Evolutionary conservation across 2,797 vertebrate species (phyloP).

Genomic region (Tachyglossus aculeatus): DNA sequence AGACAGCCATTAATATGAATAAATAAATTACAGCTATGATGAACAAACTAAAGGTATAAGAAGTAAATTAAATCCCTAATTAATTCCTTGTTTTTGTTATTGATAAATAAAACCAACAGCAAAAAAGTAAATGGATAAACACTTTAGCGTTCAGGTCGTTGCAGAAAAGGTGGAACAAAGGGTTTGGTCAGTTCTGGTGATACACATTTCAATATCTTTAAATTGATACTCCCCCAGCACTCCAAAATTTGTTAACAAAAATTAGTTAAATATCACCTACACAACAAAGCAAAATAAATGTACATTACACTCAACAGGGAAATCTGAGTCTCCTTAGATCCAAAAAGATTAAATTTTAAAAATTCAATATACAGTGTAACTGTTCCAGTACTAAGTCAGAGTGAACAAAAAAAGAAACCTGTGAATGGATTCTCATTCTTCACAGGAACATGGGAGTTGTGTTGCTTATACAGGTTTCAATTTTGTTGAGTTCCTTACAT

Average conservation of each 20-base stretch:
- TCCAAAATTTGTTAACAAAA: constrained; percentile 43
- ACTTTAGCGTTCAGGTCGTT: too few species aligned
- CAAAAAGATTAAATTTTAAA: constrained; percentile 51
- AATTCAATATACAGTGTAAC: constrained; percentile 46
- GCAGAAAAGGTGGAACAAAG: too few species aligned
- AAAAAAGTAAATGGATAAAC: too few species aligned
- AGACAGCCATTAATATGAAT: too few species aligned
- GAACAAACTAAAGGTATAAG: too few species aligned
- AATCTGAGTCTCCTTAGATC: constrained; percentile 39
- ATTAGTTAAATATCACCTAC: constrained; percentile 41
- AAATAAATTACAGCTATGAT: too few species aligned
- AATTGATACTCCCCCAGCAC: constrained; percentile 14
- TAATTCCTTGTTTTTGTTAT: too few species aligned
- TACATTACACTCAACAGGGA: constrained; percentile 40
- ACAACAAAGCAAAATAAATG: constrained; percentile 38
- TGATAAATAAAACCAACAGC: too few species aligned
- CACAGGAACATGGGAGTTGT: neutral
- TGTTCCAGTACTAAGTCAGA: constrained; percentile 30
- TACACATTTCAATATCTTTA: too few species aligned
- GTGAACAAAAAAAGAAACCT: constrained; percentile 35
- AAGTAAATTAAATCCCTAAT: too few species aligned
- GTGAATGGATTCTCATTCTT: constrained; percentile 33
- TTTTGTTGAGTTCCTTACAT: neutral
- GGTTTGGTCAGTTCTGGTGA: too few species aligned
- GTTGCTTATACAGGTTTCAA: constrained; percentile 17